Conservation (phyloP, 64 coral and sea anemone species). For the Dendrophyllia cribrosa region DNA sequence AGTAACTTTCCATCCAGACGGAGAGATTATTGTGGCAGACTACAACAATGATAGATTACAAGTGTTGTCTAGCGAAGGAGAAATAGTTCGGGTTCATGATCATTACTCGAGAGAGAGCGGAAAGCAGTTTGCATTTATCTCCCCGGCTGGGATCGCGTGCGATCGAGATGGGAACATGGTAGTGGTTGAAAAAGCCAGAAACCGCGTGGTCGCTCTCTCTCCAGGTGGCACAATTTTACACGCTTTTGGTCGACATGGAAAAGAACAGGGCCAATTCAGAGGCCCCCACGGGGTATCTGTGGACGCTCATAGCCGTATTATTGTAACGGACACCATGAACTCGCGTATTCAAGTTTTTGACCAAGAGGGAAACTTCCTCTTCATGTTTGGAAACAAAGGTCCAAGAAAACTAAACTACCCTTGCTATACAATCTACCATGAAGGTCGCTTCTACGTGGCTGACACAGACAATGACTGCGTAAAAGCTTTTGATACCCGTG, state of each 20-base stretch:
- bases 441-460: constrained; percentile 57
- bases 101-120: constrained; percentile 50
- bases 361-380: constrained; percentile 80
- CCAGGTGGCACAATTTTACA: constrained; percentile 21
- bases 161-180: constrained; percentile 52
- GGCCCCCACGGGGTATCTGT: constrained; percentile 75
- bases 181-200: constrained; percentile 47
- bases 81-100: constrained; percentile 45
- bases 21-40: constrained; percentile 75
- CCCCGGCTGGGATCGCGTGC: constrained; percentile 47
- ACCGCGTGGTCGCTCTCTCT: constrained; percentile 46
- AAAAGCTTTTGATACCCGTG: constrained; percentile 60
- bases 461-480: constrained; percentile 72
- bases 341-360: constrained; percentile 88
- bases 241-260: constrained; percentile 74
- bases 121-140: constrained; percentile 37
- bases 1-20: constrained; percentile 53
- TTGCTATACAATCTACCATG: constrained; percentile 53
- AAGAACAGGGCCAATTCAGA: constrained; percentile 56
- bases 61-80: constrained; percentile 62
- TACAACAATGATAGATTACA: constrained; percentile 85
- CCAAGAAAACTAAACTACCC: constrained; percentile 60
- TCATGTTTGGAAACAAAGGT: constrained; percentile 86
- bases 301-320: constrained; percentile 67
- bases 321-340: constrained; percentile 79